Base-by-base conservation (phyloP, 2,113 vertebrate genomes). In the Chloebia gouldiae region DNA sequence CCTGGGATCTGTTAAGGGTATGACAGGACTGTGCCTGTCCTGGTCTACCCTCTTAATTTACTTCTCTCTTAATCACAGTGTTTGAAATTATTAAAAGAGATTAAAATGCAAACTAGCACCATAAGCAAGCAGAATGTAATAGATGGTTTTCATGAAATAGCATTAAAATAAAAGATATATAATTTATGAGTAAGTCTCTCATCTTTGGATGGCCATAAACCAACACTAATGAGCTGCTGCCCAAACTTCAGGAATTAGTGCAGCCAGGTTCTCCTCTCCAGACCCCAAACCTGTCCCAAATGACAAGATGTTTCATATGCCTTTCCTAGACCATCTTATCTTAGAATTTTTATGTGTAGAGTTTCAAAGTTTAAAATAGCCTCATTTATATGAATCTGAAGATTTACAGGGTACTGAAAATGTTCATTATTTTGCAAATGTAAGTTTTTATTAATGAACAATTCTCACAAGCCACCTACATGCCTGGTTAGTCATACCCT, bases 151-250 rank as follows among this genome's bases (percentile, higher is more conserved):
- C 10, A 13, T 44, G 24, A 90, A 92, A 77, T 61, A 86, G 66
- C 35, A 66, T 88, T 65, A 57, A 80, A 95, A 94, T 77, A 69
- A 70, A 88, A 65, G 73, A 51, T 23, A 90, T 92, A 86, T 86
- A 69, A 81, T 86, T 94, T 78, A 92, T 35, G 2, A 35, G 5
- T 44, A 42, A 77, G 16, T 73, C 51, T 56, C 39, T 75, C 19
- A 49, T 63, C 39, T 81, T 81, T 44, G 53, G 28, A 40, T 87
- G 50, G 24, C 50, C 28, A 6, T 88, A 83, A 93, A 86, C 27
- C 7, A 42, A 39, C 2, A 22, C 16, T 86, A 73, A 82, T 0
- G 4, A 86, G 59, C 60, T 83, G 19, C 19, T 1, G 2, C 68
- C 86, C 56, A 54, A 77, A 40, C 24, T 50, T 88, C n/a, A 50